phyloP scores from a whole-genome alignment of 2,113 vertebrate genomes.

The Herpetotheres cachinnans region DNA sequence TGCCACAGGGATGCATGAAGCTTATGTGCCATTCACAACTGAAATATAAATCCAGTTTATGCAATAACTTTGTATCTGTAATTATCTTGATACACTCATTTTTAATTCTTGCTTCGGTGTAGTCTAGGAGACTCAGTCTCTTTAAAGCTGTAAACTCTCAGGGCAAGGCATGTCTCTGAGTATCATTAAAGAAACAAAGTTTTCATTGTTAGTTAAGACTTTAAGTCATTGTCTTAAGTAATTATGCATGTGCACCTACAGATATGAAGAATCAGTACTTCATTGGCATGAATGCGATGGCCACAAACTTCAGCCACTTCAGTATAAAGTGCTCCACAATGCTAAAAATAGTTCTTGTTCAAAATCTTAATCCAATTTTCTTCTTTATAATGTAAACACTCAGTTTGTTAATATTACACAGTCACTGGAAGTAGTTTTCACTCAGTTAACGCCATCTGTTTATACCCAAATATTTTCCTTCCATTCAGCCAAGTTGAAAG shows the following conservation, averaged over 20 bases:
- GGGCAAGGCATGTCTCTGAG: not conserved
- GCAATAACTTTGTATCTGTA: not conserved
- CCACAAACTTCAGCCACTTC: not conserved
- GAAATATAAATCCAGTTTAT: not conserved
- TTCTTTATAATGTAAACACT: not conserved
- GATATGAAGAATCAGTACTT: not conserved
- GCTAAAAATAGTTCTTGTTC: not conserved
- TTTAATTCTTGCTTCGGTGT: not conserved
- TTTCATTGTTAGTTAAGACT: not conserved
- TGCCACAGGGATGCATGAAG: not conserved
- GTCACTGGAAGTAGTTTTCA: not conserved
- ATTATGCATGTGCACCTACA: not conserved
- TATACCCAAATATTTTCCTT: conserved; percentile 42
- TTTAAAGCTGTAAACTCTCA: not conserved
- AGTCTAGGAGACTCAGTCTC: not conserved
- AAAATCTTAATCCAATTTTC: not conserved
- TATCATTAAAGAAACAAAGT: not conserved
- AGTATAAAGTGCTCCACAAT: not conserved
- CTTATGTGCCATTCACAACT: not conserved
- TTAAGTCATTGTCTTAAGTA: not conserved
- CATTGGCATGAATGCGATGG: not conserved
- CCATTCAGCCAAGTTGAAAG: conserved; percentile 17
- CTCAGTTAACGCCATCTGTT: conserved; percentile 32
- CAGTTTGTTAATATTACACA: not conserved
- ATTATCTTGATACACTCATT: not conserved